phyloP scores from a whole-genome alignment of 1,140 invertebrate genomes.

The Cecropterus lyciades region DNA sequence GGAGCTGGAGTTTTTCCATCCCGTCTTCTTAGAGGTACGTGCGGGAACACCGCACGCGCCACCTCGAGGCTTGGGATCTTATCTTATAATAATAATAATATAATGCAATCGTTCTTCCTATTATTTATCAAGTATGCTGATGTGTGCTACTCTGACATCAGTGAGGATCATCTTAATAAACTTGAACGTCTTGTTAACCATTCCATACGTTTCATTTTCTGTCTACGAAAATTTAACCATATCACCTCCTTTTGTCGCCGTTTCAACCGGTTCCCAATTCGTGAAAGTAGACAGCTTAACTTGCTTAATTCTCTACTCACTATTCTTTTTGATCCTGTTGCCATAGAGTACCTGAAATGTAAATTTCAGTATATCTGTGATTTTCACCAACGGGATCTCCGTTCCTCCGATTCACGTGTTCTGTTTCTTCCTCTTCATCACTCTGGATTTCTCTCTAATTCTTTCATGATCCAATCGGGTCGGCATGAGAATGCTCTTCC shows the following conservation, averaged over 20 bases:
- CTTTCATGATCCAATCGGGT: constrained; percentile 1
- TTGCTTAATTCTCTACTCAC: background rate
- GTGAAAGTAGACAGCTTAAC: background rate
- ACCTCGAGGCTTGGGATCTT: no score
- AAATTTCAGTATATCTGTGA: constrained; percentile 14
- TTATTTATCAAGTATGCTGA: constrained; percentile 28
- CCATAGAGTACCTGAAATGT: background rate
- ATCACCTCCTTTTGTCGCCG: background rate
- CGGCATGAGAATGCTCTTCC: constrained; percentile 11
- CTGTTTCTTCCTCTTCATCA: background rate
- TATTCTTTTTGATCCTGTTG: background rate
- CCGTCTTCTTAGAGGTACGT: no score
- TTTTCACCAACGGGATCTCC: constrained; percentile 2
- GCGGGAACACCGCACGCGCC: no score
- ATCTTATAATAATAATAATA: no score
- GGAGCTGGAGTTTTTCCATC: no score
- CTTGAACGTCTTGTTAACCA: background rate
- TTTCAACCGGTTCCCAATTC: background rate
- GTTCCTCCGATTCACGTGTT: background rate
- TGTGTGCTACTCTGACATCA: background rate
- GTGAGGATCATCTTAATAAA: background rate
- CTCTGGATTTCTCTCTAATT: background rate
- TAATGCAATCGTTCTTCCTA: constrained; percentile 27
- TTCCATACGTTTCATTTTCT: background rate
- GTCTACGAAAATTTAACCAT: background rate